Percentiles rank a stretch among this genome's conserved stretches.
These are phyloP conservation scores for Brachyalestes nurse DNA, from an alignment of 2,797 vertebrate genomes.

Conservation along the genomic window DNA sequence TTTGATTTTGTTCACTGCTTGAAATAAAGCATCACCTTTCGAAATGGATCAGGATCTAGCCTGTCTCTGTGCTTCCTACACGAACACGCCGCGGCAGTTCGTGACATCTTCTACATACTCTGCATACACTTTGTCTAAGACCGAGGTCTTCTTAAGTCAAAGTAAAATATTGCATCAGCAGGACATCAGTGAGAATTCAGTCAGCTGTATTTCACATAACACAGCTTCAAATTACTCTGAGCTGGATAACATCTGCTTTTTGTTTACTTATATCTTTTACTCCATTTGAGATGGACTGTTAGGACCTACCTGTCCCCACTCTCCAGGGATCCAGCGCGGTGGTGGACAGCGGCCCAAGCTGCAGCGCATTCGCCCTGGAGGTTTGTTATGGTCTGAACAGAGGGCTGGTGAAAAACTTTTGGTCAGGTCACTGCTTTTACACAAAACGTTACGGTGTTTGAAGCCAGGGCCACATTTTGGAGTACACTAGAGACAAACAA, in stretches of 20 bases:
- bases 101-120: background rate
- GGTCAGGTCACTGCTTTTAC: slow-evolving; percentile 94
- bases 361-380: slow-evolving; percentile 91
- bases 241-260: no score
- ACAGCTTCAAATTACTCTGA: no score
- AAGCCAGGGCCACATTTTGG: slow-evolving; percentile 96
- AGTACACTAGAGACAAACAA: slow-evolving; percentile 82
- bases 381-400: slow-evolving; percentile 90
- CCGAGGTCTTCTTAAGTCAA: background rate
- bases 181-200: no score
- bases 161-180: background rate
- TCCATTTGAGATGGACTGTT: background rate
- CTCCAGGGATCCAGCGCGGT: slow-evolving; percentile 95
- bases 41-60: no score
- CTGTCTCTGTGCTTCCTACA: no score
- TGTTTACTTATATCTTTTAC: no score
- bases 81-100: no score
- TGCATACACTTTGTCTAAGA: background rate
- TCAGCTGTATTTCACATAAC: no score
- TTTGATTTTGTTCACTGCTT: no score
- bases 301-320: slow-evolving; percentile 93
- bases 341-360: slow-evolving; percentile 94
- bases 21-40: no score
- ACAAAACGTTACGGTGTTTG: slow-evolving; percentile 95
- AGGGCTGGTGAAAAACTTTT: slow-evolving; percentile 90